phyloP scores from a whole-genome alignment of 2,797 vertebrate genomes.

The Gastrophryne carolinensis region DNA sequence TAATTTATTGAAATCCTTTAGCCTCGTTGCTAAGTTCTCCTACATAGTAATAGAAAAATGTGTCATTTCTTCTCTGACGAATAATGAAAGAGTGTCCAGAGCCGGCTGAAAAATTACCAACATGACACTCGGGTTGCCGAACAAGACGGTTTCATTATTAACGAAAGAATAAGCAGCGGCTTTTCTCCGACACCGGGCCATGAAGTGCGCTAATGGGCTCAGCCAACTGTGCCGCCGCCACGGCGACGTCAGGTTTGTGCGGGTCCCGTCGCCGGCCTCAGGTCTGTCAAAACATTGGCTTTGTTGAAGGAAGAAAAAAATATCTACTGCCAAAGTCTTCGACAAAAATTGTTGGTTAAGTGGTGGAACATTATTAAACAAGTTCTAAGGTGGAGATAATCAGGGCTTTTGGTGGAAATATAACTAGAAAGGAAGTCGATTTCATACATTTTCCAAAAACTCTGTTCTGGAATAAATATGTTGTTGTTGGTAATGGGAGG shows the following conservation, averaged over 20 bases:
- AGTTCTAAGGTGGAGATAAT: too few species aligned
- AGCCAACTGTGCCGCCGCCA: constrained; percentile 36
- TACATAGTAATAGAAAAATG: constrained; percentile 62
- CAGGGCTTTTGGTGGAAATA: too few species aligned
- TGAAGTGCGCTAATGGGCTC: constrained; percentile 51
- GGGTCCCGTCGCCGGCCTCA: constrained; percentile 1
- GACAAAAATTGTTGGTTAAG: too few species aligned
- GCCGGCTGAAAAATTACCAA: constrained; percentile 58
- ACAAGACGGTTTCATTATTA: constrained; percentile 59
- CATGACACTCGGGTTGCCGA: constrained; percentile 55
- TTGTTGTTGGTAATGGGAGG: too few species aligned
- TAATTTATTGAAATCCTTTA: constrained; percentile 58
- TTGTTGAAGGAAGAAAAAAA: too few species aligned
- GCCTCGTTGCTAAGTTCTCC: constrained; percentile 58
- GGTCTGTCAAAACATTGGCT: neutral
- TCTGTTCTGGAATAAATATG: too few species aligned
- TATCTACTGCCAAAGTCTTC: too few species aligned
- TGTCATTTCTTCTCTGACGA: constrained; percentile 61
- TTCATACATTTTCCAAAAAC: too few species aligned
- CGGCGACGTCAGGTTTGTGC: constrained; percentile 31
- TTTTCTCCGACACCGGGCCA: neutral
- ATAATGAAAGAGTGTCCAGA: constrained; percentile 57
- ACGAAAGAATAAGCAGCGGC: constrained; percentile 52
- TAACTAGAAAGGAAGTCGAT: too few species aligned
- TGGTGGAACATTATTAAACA: too few species aligned